Evolutionary conservation across 1,140 invertebrate genomes (phyloP), one percentile per base, ranked within the genome.

Genomic region (Pogonomyrmex californicus): DNA sequence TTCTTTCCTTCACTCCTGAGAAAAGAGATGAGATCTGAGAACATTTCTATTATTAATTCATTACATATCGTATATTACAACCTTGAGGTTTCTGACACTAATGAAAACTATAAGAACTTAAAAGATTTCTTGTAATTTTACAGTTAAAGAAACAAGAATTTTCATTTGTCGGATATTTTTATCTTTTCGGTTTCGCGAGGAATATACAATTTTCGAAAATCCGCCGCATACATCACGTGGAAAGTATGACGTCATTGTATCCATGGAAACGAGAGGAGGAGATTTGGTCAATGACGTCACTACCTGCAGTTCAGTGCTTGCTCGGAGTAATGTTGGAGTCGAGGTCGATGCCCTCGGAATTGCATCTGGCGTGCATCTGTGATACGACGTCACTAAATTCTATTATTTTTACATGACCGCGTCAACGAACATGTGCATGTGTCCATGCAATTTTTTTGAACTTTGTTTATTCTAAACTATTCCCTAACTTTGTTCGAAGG

Each of bases 261-360:
- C 92, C 91, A 93, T 93, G 92, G 92, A 92, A 92, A 93, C 92
- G 82, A 70, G 68, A 85, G 58, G 76, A 85, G 82, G 86, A 73
- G 47, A 78, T 17, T 62, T 82, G 9, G 85, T 85, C 73, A 63
- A 78, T 92, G 92, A 93, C 92, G 92, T 93, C 92, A 93, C 91
- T 68, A 86, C 65, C 85, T 92, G 91, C 90, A 91, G 90, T 91
- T 92, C 87, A 75, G 87, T 88, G 56, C 86, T 91, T 86, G 88
- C 47, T 88, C 83, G 86, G 77, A 81, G 10, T 78, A 78, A 44
- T 70, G 78, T 77, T 79, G 87, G 54, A 51, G 70, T 47, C 77
- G 91, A 92, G 92, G 92, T 93, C 92, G 90, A 62, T 90, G 92
- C 90, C 93, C 92, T 89, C 91, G 86, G 5, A 23, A 88, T 79